Conservation (phyloP, 2,888 invertebrate species). For the Acanthosepion lycidas region DNA sequence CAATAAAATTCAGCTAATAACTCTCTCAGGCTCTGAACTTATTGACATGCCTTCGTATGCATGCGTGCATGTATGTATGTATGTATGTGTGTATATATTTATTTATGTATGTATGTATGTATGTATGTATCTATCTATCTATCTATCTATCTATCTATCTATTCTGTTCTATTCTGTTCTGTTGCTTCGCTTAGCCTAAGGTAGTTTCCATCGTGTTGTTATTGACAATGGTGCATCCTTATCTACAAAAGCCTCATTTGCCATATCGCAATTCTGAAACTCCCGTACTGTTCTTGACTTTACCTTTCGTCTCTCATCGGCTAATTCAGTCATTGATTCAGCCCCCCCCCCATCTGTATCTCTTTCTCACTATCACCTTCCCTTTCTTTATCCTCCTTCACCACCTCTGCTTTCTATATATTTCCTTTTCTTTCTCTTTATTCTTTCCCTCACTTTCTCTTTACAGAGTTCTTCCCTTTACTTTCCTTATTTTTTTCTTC, state of each 20-base stretch:
- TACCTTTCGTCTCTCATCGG: not conserved
- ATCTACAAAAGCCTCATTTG: not conserved
- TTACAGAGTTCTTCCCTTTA: no score
- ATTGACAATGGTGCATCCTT: conserved; percentile 33
- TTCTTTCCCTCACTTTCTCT: not conserved
- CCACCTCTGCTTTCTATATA: no score
- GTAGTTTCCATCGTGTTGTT: not conserved
- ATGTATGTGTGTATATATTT: no score
- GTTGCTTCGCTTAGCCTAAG: not conserved
- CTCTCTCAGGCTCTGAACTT: no score
- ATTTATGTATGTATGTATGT: no score
- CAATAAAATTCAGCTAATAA: no score
- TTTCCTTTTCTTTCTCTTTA: not conserved
- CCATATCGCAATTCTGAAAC: not conserved
- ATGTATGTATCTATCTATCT: no score
- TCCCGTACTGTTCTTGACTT: not conserved
- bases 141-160: not conserved
- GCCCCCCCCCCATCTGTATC: not conserved
- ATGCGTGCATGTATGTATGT: no score
- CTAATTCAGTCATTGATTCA: not conserved
- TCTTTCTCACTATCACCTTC: not conserved
- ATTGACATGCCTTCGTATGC: no score
- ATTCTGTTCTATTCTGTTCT: no score
- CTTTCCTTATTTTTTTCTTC: no score
- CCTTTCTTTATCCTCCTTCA: not conserved